Conservation (phyloP, 1,140 invertebrate species). For the Drosophila lowei region DNA sequence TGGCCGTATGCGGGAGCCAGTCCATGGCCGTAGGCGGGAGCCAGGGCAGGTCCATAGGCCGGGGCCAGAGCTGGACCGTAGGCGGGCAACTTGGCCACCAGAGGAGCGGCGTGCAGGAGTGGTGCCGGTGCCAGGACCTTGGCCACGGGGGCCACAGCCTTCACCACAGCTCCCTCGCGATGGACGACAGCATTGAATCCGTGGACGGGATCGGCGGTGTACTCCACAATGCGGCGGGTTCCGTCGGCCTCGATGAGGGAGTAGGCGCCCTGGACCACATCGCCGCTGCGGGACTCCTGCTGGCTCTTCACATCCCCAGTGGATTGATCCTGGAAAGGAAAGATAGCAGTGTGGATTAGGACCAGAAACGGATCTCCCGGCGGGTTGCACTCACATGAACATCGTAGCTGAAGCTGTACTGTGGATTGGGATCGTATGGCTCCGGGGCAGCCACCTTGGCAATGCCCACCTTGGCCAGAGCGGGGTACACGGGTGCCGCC, state of each 20-base stretch:
- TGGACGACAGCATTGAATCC: slow-evolving; percentile 85
- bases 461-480: slow-evolving; percentile 68
- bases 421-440: slow-evolving; percentile 85
- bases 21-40: slow-evolving; percentile 25
- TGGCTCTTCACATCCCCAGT: slow-evolving; percentile 86
- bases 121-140: slow-evolving; percentile 77
- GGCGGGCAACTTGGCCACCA: slow-evolving; percentile 59
- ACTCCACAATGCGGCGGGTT: slow-evolving; percentile 84
- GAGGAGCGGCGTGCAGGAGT: slow-evolving; percentile 61
- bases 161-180: slow-evolving; percentile 83
- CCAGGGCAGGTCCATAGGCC: slow-evolving; percentile 27
- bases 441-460: slow-evolving; percentile 83
- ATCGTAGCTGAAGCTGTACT: slow-evolving; percentile 85
- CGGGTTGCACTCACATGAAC: slow-evolving; percentile 83
- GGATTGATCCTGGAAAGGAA: slow-evolving; percentile 82
- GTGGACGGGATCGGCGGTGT: slow-evolving; percentile 84
- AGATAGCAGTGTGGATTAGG: not conserved
- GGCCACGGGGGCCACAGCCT: slow-evolving; percentile 78
- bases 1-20: slow-evolving; percentile 1
- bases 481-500: slow-evolving; percentile 73
- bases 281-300: slow-evolving; percentile 85
- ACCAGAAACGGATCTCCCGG: not conserved
- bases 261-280: slow-evolving; percentile 85
- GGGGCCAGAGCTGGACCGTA: slow-evolving; percentile 43
- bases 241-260: slow-evolving; percentile 86